These are phyloP conservation scores for Anarsia innoxiella DNA, from an alignment of 2,888 invertebrate genomes.

Conservation along the genomic window DNA sequence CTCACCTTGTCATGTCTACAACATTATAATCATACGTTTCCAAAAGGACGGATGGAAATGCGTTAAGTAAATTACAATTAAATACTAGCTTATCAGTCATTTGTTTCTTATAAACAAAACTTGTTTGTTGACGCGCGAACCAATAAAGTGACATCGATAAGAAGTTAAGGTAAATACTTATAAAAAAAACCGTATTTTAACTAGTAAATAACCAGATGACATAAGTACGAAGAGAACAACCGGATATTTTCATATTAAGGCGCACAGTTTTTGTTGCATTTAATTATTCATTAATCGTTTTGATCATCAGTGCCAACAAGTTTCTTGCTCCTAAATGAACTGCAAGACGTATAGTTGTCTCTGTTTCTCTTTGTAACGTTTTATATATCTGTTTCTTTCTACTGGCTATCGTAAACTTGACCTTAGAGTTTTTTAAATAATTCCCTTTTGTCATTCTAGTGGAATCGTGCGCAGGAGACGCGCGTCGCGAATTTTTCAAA, in stretches of 20 bases:
- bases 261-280: slow-evolving; percentile 12
- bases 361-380: slow-evolving; percentile 15
- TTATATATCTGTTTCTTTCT: slow-evolving; percentile 20
- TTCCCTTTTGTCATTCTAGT: slow-evolving; percentile 46
- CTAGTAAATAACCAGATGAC: too few species aligned
- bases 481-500: slow-evolving; percentile 31
- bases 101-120: too few species aligned
- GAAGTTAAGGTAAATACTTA: too few species aligned
- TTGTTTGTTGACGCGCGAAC: too few species aligned
- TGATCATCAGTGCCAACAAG: slow-evolving; percentile 42
- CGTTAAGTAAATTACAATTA: too few species aligned
- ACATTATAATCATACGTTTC: too few species aligned
- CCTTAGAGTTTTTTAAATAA: slow-evolving; percentile 34
- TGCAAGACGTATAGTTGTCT: slow-evolving; percentile 24
- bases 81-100: too few species aligned
- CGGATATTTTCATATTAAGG: slow-evolving; percentile 4
- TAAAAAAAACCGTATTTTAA: too few species aligned
- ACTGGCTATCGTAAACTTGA: slow-evolving; percentile 57
- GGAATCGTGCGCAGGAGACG: slow-evolving; percentile 31
- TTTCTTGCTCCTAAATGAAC: slow-evolving; percentile 31
- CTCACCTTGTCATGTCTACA: too few species aligned
- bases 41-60: too few species aligned
- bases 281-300: slow-evolving; percentile 27
- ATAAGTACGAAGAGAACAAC: too few species aligned
- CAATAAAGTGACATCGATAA: too few species aligned